Conservation (phyloP, 1,140 invertebrate species). For the Archivesica marissinica region DNA sequence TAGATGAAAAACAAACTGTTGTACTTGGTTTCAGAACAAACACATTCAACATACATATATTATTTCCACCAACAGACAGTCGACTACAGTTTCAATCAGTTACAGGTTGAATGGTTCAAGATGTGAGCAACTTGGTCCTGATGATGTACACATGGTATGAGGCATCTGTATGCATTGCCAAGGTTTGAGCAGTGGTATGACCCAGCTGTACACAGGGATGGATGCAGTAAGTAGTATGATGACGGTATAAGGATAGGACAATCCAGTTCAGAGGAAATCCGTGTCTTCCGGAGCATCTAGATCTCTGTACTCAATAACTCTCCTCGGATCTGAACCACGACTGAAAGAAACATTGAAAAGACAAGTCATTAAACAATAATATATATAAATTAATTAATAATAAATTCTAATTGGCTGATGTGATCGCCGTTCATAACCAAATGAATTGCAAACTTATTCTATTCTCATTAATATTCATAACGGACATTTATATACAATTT, state of each 20-base stretch:
- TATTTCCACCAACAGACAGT: too few relatives aligned
- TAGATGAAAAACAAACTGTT: too few relatives aligned
- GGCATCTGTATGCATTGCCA: not conserved
- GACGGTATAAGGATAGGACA: not conserved
- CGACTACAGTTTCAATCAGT: too few relatives aligned
- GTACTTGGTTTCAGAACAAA: too few relatives aligned
- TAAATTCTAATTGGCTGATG: not conserved
- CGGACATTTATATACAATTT: too few relatives aligned
- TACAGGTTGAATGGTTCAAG: too few relatives aligned
- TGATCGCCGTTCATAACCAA: too few relatives aligned
- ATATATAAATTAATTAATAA: not conserved
- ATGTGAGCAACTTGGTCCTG: too few relatives aligned
- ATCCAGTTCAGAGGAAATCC: constrained; percentile 83
- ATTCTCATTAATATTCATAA: too few relatives aligned
- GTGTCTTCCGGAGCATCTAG: constrained; percentile 91
- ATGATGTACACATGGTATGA: too few relatives aligned
- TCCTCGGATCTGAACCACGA: constrained; percentile 86
- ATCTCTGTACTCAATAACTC: constrained; percentile 92
- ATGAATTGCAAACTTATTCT: too few relatives aligned
- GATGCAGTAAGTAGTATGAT: not conserved
- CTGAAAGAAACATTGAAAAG: constrained; percentile 63
- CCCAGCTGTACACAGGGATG: not conserved
- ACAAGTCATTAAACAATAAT: not conserved
- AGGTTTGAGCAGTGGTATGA: not conserved
- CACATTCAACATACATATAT: too few relatives aligned